phyloP scores from a whole-genome alignment of 2,888 invertebrate species.

The Spatulosminthurus flaviceps region DNA sequence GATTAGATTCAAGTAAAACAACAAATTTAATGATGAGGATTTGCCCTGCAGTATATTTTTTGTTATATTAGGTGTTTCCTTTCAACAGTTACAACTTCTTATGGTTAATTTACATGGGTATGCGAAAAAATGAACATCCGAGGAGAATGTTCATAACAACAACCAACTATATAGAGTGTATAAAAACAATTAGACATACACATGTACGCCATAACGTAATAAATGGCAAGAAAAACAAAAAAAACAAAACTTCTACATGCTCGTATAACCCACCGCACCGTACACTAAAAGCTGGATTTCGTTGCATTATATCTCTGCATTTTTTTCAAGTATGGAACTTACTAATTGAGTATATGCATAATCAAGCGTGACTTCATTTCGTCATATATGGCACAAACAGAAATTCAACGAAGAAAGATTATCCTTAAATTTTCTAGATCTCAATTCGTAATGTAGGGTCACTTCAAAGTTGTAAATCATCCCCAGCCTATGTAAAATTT shows the following conservation, averaged over 20 bases:
- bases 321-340: conserved; percentile 33
- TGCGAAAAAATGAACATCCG: conserved; percentile 23
- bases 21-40: conserved; percentile 25
- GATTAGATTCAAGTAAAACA: conserved; percentile 27
- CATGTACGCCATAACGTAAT: conserved; percentile 4
- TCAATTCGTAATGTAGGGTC: background rate
- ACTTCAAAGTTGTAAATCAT: conserved; percentile 24
- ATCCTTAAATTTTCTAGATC: conserved; percentile 22
- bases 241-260: background rate
- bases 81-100: conserved; percentile 15
- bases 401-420: conserved; percentile 20
- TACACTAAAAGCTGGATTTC: background rate
- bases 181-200: conserved; percentile 7
- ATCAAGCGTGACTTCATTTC: conserved; percentile 36
- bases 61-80: conserved; percentile 25
- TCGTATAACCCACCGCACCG: too few relatives aligned
- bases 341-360: conserved; percentile 35
- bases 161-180: background rate
- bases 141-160: background rate
- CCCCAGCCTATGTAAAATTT: background rate
- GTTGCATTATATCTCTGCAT: background rate
- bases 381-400: conserved; percentile 28
- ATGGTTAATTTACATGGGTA: conserved; percentile 30
- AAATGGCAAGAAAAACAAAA: conserved; percentile 14
- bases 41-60: conserved; percentile 25